Conservation (phyloP, 2,797 vertebrate genomes). For the Benthosema pterotum region DNA sequence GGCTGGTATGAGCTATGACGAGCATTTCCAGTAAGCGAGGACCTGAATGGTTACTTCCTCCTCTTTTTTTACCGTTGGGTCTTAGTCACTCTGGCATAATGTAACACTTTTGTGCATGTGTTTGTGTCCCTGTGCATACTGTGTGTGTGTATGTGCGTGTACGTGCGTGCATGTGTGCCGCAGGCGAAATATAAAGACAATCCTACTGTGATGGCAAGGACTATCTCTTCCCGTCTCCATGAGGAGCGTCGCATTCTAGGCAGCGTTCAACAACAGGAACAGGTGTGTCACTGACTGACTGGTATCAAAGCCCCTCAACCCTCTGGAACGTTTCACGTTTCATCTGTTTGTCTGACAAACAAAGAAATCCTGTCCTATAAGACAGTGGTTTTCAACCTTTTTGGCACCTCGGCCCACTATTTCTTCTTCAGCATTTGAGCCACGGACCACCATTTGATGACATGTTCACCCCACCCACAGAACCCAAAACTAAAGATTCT, state of each 20-base stretch:
- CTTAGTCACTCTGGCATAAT: no score
- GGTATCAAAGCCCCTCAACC: neutral
- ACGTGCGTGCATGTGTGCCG: constrained; percentile 9
- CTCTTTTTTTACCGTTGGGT: constrained; percentile 2
- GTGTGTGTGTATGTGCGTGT: constrained; percentile 8
- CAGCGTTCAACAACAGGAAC: constrained; percentile 89
- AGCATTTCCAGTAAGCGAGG: constrained; percentile 30
- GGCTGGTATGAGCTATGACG: neutral
- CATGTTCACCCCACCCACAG: no score
- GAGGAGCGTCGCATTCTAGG: constrained; percentile 94
- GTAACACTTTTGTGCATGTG: no score
- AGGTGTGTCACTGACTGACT: constrained; percentile 79
- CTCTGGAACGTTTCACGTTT: constrained; percentile 49
- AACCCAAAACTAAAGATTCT: no score
- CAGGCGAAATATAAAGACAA: constrained; percentile 90
- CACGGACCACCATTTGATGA: no score
- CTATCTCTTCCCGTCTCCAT: constrained; percentile 91
- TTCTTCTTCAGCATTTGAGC: no score
- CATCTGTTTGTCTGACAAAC: constrained; percentile 21
- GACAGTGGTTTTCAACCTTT: no score
- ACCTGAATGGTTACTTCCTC: constrained; percentile 1
- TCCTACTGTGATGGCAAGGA: constrained; percentile 86
- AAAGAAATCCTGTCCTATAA: constrained; percentile 17
- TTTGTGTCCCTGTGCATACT: no score
- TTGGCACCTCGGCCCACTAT: no score